A percentile compares a stretch with the other conserved stretches of the same genome.
Conservation (phyloP, 2,113 vertebrate species). For the Hystrix brachyura region DNA sequence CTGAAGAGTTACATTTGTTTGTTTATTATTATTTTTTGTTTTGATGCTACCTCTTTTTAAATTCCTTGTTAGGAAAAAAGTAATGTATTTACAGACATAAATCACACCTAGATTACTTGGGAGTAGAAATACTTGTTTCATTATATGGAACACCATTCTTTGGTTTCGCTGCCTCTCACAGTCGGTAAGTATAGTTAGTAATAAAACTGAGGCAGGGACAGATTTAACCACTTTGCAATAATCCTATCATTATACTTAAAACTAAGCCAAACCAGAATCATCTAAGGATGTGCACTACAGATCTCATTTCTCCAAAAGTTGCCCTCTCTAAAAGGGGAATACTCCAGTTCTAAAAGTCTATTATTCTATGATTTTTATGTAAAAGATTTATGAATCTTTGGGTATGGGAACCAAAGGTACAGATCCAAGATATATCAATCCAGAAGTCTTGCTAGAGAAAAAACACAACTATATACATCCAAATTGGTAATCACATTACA, state of each 20-base stretch:
- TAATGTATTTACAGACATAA: neutral
- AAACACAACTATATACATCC: neutral
- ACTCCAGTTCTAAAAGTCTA: neutral
- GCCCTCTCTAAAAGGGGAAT: neutral
- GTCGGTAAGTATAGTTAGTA: neutral
- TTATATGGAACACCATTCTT: neutral
- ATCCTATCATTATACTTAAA: constrained; percentile 2
- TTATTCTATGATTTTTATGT: neutral
- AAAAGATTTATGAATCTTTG: neutral
- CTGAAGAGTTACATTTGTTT: neutral
- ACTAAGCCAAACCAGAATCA: constrained; percentile 22
- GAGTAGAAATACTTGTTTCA: neutral
- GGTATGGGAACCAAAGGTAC: neutral
- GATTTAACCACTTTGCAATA: constrained; percentile 5
- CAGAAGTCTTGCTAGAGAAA: neutral
- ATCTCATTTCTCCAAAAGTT: neutral
- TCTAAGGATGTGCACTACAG: neutral
- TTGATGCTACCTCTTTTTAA: neutral
- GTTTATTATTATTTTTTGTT: neutral
- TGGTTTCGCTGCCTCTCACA: neutral
- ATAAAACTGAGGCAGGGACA: neutral
- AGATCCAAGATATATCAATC: neutral
- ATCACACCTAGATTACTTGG: neutral
- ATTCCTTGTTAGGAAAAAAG: neutral
- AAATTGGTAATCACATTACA: neutral